These are phyloP conservation scores for Ruditapes philippinarum DNA, from an alignment of 1,140 invertebrate species.

Conservation along the genomic window DNA sequence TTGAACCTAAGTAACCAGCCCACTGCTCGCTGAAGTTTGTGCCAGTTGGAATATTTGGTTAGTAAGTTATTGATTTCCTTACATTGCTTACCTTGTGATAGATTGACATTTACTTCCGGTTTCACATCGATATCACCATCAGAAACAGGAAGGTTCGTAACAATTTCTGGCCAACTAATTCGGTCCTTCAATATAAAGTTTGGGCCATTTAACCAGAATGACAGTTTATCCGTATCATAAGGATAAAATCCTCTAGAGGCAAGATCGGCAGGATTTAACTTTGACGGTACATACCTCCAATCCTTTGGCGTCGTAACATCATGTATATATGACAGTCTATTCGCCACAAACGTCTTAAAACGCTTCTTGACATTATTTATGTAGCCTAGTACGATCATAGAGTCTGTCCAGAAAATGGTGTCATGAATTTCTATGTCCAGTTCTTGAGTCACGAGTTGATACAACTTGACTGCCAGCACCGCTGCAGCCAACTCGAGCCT, in stretches of 20 bases:
- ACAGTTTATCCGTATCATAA: too few species aligned
- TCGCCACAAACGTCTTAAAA: too few species aligned
- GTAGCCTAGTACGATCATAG: slow-evolving; percentile 49
- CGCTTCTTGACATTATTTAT: slow-evolving; percentile 82
- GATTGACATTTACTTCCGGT: not conserved
- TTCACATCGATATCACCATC: not conserved
- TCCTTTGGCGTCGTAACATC: slow-evolving; percentile 45
- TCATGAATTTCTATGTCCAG: slow-evolving; percentile 21
- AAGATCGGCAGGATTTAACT: slow-evolving; percentile 26
- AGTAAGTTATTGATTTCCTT: not conserved
- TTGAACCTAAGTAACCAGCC: slow-evolving; percentile 13
- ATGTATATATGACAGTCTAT: slow-evolving; percentile 84
- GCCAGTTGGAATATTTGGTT: not conserved
- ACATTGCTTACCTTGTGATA: not conserved
- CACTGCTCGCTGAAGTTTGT: not conserved
- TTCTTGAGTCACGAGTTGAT: too few species aligned
- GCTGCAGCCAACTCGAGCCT: slow-evolving; percentile 63
- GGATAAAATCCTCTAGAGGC: slow-evolving; percentile 45
- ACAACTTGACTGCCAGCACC: slow-evolving; percentile 38
- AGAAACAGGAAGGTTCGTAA: not conserved
- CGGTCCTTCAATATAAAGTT: slow-evolving; percentile 37
- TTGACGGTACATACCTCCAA: slow-evolving; percentile 76
- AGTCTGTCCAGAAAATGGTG: slow-evolving; percentile 55
- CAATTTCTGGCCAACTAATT: not conserved
- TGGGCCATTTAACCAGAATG: slow-evolving; percentile 59